Evolutionary conservation across 2,113 vertebrate genomes (phyloP).

Genomic region (Myiozetetes cayanensis): DNA sequence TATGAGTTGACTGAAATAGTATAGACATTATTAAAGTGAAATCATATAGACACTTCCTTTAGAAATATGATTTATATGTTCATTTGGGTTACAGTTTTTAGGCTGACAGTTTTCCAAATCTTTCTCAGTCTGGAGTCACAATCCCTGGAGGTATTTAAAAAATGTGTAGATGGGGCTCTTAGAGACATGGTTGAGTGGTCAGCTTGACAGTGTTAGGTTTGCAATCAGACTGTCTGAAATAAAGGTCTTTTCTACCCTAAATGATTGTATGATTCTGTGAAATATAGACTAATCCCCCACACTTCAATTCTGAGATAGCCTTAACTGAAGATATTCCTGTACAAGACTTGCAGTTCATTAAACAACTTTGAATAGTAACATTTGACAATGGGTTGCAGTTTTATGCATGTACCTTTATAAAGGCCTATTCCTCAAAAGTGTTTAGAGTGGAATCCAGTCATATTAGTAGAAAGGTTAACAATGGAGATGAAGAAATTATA

Average conservation of each 20-base stretch:
- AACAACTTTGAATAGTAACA: neutral
- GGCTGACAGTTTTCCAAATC: neutral
- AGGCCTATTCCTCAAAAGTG: neutral
- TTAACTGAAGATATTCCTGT: neutral
- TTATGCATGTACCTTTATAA: neutral
- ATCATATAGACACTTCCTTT: neutral
- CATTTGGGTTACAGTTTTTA: neutral
- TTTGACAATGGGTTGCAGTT: neutral
- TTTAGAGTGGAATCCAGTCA: neutral
- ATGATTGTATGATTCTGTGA: neutral
- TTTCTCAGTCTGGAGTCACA: neutral
- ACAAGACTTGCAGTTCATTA: neutral
- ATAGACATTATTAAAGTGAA: neutral
- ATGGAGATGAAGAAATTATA: neutral
- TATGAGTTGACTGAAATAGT: neutral
- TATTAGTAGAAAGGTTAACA: neutral
- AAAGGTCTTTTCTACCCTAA: neutral
- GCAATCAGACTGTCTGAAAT: neutral
- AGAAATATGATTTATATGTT: neutral
- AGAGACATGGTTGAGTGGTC: neutral
- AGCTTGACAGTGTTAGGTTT: neutral
- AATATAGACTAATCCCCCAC: neutral
- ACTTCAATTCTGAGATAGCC: neutral
- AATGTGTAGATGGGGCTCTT: accelerated
- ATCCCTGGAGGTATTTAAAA: neutral